Base-by-base conservation (phyloP, 23 tunicate genomes). In the Botrylloides violaceus region DNA sequence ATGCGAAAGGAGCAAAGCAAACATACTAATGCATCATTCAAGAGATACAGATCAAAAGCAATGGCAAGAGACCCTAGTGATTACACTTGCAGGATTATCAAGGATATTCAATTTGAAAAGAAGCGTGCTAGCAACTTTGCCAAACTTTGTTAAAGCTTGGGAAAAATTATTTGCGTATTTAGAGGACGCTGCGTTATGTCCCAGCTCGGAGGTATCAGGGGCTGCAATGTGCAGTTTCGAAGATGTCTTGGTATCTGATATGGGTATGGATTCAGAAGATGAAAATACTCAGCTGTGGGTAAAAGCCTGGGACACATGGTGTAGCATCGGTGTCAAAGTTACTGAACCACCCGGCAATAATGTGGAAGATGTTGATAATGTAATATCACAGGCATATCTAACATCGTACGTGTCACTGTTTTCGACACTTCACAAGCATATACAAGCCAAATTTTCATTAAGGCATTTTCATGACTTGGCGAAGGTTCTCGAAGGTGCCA, bases 41-140 rank as follows among this genome's bases (percentile, higher is more conserved):
- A 58, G 98, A 64, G 98, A 93, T 38, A 93, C 98, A 7, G 98
- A 79, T 50, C 87, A 86, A 66, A 93, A 93, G 66, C 98, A 93
- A 66, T 93, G 98, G 98, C 97, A 90, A 53, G 97, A 90, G 79
- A 90, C 97, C 19, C 59, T 78, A 6, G 97, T 90, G 5, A 75
- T 90, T 2, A 90, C 97, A 2, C 32, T 90, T 31, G 97, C 97
- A 1, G 97, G 97, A 37, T 72, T 90, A 36, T 89, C 97, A 1
- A 64, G 97, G 34, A 79, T 90, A 0, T 90, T 90, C 43, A 83
- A 90, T 48, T 66, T 79, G 34, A 90, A 90, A 33, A 84, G 82
- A 1, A 29, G 68, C 5, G 57, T 90, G 26, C 49, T 90, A 37
- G 6, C 75, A 35, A 49, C 59, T 1, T 71, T 90, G 84, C 37